Evolutionary conservation across 2,888 invertebrate species (phyloP).

Genomic region (Uloborus plumipes): DNA sequence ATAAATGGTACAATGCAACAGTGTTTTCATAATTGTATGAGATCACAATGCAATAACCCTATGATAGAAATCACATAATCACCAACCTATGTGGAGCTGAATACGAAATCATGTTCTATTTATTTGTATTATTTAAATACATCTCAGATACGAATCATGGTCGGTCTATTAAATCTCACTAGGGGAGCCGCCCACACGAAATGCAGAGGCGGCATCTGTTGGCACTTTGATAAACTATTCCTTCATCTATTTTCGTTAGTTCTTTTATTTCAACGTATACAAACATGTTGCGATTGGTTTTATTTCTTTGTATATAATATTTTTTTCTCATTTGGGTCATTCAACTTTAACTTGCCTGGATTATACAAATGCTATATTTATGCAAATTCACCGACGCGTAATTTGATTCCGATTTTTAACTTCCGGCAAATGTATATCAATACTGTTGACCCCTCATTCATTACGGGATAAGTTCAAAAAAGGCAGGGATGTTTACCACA

Average conservation of each 20-base stretch:
- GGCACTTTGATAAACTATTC: conserved; percentile 53
- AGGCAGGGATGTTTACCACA: too few species aligned
- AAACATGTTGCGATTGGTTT: conserved; percentile 35
- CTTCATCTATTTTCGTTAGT: conserved; percentile 37
- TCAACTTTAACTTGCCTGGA: conserved; percentile 38
- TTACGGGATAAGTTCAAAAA: too few species aligned
- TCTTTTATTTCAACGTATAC: conserved; percentile 21
- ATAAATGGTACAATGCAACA: too few species aligned
- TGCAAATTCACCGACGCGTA: too few species aligned
- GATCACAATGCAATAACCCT: too few species aligned
- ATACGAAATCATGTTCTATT: conserved; percentile 1
- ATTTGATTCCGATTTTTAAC: too few species aligned
- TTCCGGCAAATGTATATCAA: too few species aligned
- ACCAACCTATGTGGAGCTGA: too few species aligned
- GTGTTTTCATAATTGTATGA: too few species aligned
- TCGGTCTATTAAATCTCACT: conserved; percentile 40
- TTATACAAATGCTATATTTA: too few species aligned
- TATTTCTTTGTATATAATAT: not conserved
- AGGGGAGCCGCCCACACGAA: conserved; percentile 31
- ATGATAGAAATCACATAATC: too few species aligned
- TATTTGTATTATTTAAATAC: conserved; percentile 43
- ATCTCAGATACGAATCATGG: conserved; percentile 16
- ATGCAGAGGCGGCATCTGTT: conserved; percentile 52
- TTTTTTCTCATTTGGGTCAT: conserved; percentile 24
- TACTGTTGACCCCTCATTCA: too few species aligned